phyloP scores from a whole-genome alignment of 2,113 vertebrate genomes.

The Antigone vipio region DNA sequence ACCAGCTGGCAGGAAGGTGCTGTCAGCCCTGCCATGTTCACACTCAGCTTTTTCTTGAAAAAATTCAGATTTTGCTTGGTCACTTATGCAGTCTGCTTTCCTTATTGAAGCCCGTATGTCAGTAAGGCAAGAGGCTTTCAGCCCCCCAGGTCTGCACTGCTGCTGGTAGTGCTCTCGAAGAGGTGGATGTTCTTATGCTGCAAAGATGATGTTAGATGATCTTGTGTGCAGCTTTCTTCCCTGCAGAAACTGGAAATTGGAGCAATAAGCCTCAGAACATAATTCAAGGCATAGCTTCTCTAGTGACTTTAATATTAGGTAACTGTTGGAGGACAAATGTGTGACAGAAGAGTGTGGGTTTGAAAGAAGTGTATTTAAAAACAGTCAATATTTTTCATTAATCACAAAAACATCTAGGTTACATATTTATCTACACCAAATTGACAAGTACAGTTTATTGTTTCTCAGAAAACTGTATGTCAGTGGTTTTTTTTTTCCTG shows the following conservation, averaged over 20 bases:
- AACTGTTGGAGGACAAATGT: not conserved
- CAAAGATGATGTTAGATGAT: fast-evolving
- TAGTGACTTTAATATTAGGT: not conserved
- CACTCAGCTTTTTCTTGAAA: not conserved
- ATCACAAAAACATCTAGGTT: not conserved
- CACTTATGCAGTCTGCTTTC: not conserved
- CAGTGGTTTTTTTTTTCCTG: not conserved
- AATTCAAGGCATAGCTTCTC: not conserved
- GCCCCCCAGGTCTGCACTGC: not conserved
- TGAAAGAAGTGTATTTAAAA: not conserved
- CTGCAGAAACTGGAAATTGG: not conserved
- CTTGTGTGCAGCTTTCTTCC: not conserved
- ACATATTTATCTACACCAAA: not conserved
- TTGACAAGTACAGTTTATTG: not conserved
- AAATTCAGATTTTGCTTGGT: not conserved
- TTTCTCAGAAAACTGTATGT: not conserved
- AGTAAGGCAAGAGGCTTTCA: not conserved
- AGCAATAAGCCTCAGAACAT: not conserved
- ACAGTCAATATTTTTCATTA: not conserved
- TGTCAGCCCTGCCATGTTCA: not conserved
- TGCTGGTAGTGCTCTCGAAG: not conserved
- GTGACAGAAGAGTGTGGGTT: not conserved
- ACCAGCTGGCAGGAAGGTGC: constrained; percentile 41
- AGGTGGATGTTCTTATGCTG: not conserved
- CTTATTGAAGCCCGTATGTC: not conserved